Evolutionary conservation across 2,888 invertebrate genomes (phyloP).

Genomic region (Oxyscelio sp.): DNA sequence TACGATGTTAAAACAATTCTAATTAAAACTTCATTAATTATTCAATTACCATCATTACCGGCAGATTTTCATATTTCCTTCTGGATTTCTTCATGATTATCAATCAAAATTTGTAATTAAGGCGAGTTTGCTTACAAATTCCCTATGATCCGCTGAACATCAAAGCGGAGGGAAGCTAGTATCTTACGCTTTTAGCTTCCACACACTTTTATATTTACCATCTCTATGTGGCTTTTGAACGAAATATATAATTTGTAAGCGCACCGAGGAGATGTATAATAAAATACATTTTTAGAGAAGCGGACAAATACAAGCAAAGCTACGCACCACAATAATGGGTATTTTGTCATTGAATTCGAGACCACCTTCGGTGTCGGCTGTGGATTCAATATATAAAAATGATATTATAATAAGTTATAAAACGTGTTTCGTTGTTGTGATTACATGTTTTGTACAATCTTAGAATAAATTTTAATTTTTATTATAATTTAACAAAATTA

Average conservation of each 20-base stretch:
- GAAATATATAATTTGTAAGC: slow-evolving; percentile 70
- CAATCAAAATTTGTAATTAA: slow-evolving; percentile 30
- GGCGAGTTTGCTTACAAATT: slow-evolving; percentile 32
- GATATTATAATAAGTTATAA: slow-evolving; percentile 62
- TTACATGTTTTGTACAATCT: no score
- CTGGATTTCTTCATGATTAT: neutral
- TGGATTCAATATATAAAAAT: slow-evolving; percentile 56
- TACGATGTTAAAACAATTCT: no score
- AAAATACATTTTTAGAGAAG: slow-evolving; percentile 62
- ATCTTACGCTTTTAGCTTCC: slow-evolving; percentile 62
- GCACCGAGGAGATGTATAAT: slow-evolving; percentile 61
- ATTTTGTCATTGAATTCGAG: slow-evolving; percentile 67
- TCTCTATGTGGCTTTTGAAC: slow-evolving; percentile 58
- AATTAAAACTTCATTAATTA: no score
- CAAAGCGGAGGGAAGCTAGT: slow-evolving; percentile 58
- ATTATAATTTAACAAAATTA: no score
- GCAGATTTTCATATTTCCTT: neutral
- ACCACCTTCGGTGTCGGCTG: slow-evolving; percentile 61
- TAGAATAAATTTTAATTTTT: no score
- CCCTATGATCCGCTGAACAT: slow-evolving; percentile 35
- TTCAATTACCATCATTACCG: neutral
- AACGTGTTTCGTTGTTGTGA: slow-evolving; percentile 28
- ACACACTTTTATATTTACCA: slow-evolving; percentile 66
- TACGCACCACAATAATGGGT: slow-evolving; percentile 66
- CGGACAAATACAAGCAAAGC: slow-evolving; percentile 53